These are phyloP conservation scores for Athripsodes cinereus DNA, from an alignment of 2,888 invertebrate genomes.

Conservation along the genomic window DNA sequence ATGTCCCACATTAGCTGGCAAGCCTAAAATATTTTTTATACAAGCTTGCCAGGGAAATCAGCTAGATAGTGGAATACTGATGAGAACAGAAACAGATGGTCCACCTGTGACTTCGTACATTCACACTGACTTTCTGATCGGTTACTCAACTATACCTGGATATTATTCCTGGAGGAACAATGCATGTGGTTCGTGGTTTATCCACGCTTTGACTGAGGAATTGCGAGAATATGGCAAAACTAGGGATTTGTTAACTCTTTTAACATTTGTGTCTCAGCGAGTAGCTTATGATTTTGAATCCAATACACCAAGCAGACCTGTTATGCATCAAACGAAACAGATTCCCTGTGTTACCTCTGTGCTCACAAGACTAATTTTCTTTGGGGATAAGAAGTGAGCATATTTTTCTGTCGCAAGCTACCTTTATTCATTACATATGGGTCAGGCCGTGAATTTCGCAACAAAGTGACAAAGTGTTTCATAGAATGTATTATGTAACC, in stretches of 20 bases:
- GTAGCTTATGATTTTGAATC: constrained; percentile 92
- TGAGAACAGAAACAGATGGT: constrained; percentile 74
- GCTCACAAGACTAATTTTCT: constrained; percentile 69
- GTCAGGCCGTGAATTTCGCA: too few species aligned
- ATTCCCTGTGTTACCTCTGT: constrained; percentile 89
- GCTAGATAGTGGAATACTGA: constrained; percentile 69
- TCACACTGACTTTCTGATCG: constrained; percentile 91
- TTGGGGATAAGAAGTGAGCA: background rate
- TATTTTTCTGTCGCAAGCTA: background rate
- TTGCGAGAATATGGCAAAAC: constrained; percentile 65
- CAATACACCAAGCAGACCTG: constrained; percentile 67
- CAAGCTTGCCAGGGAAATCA: constrained; percentile 90
- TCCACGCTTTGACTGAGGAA: constrained; percentile 84
- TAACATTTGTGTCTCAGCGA: constrained; percentile 78
- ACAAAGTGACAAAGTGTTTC: too few species aligned
- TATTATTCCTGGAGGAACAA: constrained; percentile 95
- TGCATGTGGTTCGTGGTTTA: constrained; percentile 92
- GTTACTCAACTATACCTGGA: constrained; percentile 91
- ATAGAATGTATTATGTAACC: too few species aligned
- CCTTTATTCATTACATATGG: too few species aligned
- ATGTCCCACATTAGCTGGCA: constrained; percentile 81
- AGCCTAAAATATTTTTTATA: constrained; percentile 69
- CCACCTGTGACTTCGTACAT: constrained; percentile 61
- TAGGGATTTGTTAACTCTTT: constrained; percentile 74
- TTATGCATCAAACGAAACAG: constrained; percentile 88